Base-by-base conservation (phyloP, 2,888 invertebrate genomes). In the Cephus runcator region DNA sequence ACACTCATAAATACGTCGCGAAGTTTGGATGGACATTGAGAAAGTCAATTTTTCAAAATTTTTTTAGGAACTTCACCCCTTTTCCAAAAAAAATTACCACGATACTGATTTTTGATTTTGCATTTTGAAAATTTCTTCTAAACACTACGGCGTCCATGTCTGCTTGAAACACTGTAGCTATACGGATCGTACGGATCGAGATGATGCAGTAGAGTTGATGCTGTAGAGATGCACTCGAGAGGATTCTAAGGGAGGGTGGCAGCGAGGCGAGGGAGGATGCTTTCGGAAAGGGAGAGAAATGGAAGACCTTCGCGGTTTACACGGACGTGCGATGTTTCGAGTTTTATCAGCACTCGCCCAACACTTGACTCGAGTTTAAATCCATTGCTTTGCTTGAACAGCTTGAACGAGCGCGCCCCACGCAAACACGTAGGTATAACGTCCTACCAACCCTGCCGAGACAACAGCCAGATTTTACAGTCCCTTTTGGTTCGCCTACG, bases 321-420 rank as follows among this genome's bases (percentile, higher is more conserved):
- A 85, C 81, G 84, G 80, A 82, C 84, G 82, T 83, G 82, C 81
- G 80, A 82, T 82, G 83, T 87, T 87, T 85, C 82, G 85, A 85
- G 85, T 85, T 87, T 88, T 88, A 88, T 88, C 88, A 83, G 85
- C 82, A 76, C 82, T 81, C 79, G 79, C 80, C 80, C 85, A 85
- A 85, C 87, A 87, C 88, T 88, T 85, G 86, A 86, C 87, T 85
- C 84, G 84, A 83, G 86, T 86, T 86, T 85, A 85, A 88, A 88
- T 88, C 86, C 86, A 83, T 81, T 80, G 81, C 82, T 86, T 83
- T 81, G 82, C 83, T 83, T 79, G 80, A 79, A 78, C 78, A 76
- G 78, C 78, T 76, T 76, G 78, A 75, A 81, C 80, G 76, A 76
- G 81, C 80, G 79, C 73, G 73, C 34, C 73, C 73, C 73, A 30